These are phyloP conservation scores for Cariama cristata DNA, from an alignment of 2,113 vertebrate genomes.

Conservation along the genomic window DNA sequence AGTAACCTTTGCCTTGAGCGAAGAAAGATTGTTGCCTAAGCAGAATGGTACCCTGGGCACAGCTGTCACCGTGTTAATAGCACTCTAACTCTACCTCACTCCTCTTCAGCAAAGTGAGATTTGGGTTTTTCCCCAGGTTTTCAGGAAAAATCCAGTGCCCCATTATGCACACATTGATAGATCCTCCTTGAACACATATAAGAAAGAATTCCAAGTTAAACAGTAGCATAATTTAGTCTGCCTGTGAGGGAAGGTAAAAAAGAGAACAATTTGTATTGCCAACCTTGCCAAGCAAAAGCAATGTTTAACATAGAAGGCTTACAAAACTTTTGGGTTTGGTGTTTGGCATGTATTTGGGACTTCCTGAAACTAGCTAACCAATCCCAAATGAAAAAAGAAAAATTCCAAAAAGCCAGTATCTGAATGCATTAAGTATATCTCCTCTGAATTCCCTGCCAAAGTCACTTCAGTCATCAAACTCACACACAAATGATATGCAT, in stretches of 20 bases:
- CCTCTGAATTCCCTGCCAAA: constrained; percentile 24
- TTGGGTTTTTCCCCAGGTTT: neutral
- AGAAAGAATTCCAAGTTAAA: neutral
- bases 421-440: neutral
- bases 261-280: neutral
- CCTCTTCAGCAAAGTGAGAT: neutral
- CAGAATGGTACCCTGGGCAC: neutral
- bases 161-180: neutral
- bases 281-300: neutral
- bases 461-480: constrained; percentile 50
- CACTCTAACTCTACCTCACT: neutral
- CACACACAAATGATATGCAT: constrained; percentile 27
- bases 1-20: neutral
- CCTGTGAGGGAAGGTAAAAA: neutral
- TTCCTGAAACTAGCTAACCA: neutral
- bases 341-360: neutral
- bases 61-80: neutral
- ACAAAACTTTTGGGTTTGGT: neutral
- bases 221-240: neutral
- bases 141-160: neutral
- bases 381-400: neutral
- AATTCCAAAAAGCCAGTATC: neutral
- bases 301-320: neutral
- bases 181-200: neutral
- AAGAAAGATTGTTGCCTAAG: neutral